Evolutionary conservation across 2,113 vertebrate species (phyloP), one percentile per base, ranked within the genome.

Genomic region (Circaetus gallicus): DNA sequence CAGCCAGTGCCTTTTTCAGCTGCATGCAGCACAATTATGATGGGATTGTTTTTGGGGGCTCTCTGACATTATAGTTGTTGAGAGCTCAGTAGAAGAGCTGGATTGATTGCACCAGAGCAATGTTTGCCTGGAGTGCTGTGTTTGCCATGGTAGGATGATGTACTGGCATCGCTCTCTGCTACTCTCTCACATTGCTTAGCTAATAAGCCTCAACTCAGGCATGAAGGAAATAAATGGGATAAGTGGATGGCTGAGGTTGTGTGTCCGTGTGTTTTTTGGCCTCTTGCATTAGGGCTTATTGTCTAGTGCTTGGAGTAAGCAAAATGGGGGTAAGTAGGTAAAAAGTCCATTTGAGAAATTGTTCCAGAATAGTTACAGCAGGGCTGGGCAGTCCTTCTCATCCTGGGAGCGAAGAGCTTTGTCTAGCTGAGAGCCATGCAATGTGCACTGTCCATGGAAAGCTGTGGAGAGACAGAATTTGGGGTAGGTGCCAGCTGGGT

Each of bases 391-490:
- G 55, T 42, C 11, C 53, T 91, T 38, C 42, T 59, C 13, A 3
- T 19, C 18, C 82, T 80, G 45, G 45, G 36, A 45, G 29, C 0
- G 2, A 42, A 36, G 67, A 84, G 52, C 36, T 72, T 25, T 52
- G 56, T 20, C 36, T 21, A 32, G 18, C 67, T 47, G 42, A 65
- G 82, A 56, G 42, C 40, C 45, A 10, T 29, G 13, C 21, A 3
- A 9, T 0, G 2, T 52, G 56, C 49, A 10, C 21, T 42, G 22
- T 19, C 52, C 0, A 3, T 14, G 25, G 43, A 53, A 25, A 20
- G 36, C 42, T 47, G 58, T 22, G 78, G 21, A 32, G 58, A 31
- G 40, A 4, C 34, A 9, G 53, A 43, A 11, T 38, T 19, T 67
- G 72, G 63, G 71, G 25, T 5, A 1, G 61, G 43, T 22, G 58